These are phyloP conservation scores for Todus mexicanus DNA, from an alignment of 2,797 vertebrate species.

Conservation along the genomic window DNA sequence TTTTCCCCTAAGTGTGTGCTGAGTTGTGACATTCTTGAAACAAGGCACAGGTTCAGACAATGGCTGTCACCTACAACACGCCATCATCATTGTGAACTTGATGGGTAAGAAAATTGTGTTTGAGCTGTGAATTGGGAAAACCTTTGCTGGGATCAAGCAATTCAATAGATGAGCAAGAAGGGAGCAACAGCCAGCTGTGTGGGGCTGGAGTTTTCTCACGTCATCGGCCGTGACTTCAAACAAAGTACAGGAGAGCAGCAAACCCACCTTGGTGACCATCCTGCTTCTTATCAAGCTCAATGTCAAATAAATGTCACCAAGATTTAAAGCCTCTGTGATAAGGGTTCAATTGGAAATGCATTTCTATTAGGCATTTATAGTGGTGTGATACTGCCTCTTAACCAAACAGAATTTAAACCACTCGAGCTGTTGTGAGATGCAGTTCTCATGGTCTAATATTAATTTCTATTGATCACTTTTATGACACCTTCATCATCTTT, in stretches of 20 bases:
- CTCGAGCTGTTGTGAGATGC: not conserved
- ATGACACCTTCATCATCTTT: not conserved
- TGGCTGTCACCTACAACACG: not conserved
- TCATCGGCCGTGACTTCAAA: not conserved
- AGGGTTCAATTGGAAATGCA: constrained; percentile 16
- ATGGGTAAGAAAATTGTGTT: not conserved
- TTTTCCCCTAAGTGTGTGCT: not conserved
- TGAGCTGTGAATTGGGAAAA: not conserved
- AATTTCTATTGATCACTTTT: constrained; percentile 25
- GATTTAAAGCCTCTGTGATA: constrained; percentile 31
- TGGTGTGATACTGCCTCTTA: not conserved
- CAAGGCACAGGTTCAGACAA: not conserved
- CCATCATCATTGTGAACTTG: not conserved
- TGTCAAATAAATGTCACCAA: not conserved
- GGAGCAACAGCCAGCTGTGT: not conserved
- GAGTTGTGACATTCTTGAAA: not conserved
- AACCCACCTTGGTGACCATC: not conserved
- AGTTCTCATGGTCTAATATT: not conserved
- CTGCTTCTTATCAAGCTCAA: constrained; percentile 27
- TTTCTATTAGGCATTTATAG: constrained; percentile 36
- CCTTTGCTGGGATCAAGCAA: not conserved
- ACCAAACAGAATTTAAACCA: constrained; percentile 37
- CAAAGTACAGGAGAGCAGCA: not conserved
- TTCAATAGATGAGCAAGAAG: not conserved
- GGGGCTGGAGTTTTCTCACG: not conserved